Evolutionary conservation across 1,140 invertebrate genomes (phyloP).

Genomic region (Drosophila trapezifrons): DNA sequence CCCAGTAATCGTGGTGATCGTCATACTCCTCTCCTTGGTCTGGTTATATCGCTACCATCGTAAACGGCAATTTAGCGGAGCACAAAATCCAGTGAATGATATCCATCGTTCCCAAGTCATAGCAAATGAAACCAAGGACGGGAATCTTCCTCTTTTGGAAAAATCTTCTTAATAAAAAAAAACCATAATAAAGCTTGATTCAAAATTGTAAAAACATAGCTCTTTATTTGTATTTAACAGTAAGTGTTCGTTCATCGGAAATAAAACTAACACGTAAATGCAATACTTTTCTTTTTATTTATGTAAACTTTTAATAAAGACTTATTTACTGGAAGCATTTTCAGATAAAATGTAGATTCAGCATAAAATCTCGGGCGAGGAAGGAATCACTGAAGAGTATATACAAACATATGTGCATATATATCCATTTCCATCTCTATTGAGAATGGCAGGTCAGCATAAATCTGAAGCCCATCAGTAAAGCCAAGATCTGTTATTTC

Average conservation of each 20-base stretch:
- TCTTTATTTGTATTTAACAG: neutral
- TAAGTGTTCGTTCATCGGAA: neutral
- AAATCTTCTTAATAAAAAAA: neutral
- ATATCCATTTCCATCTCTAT: neutral
- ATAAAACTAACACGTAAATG: neutral
- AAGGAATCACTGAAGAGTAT: neutral
- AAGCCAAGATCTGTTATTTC: too few species aligned
- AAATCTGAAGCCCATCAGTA: neutral
- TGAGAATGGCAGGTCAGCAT: neutral
- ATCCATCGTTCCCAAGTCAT: too few species aligned
- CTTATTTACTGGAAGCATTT: too few species aligned
- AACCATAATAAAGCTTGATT: neutral
- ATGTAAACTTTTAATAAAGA: too few species aligned
- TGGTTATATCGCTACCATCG: conserved; percentile 24
- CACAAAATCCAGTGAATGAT: neutral
- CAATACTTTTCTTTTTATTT: neutral
- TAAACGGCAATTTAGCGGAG: neutral
- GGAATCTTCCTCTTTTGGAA: conserved; percentile 27
- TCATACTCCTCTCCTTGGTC: neutral
- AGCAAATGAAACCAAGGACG: neutral
- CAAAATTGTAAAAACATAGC: neutral
- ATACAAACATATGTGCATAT: neutral
- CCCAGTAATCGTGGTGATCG: neutral
- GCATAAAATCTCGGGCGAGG: neutral
- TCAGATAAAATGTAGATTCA: neutral